Base-by-base conservation (phyloP, 2,113 vertebrate species). In the Okapia johnstoni region DNA sequence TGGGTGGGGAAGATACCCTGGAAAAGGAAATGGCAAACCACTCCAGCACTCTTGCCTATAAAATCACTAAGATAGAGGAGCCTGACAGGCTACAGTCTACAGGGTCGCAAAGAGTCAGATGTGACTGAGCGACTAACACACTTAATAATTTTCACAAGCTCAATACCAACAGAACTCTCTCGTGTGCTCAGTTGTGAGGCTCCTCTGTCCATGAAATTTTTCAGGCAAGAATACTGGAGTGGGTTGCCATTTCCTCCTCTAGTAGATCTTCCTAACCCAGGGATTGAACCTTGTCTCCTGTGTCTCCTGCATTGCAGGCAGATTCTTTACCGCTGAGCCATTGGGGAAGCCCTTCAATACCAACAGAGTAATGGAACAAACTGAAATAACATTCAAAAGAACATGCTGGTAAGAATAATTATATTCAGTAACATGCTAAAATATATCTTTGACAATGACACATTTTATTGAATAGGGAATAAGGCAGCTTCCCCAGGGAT, bases 401-500 rank as follows among this genome's bases (percentile, higher is more conserved):
- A 88, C 50, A 84, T 90, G 50, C 12, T 79, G 26, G 30, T 57
- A 57, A 86, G 15, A 86, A 70, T 60, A 81, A 28, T 40, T 33
- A 17, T n/a, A 89, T 43, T 48, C 85, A 26, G 15, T 48, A 61
- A 79, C 19, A 86, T 21, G 26, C 19, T 89, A 21, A 96, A 77
- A 33, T 87, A 84, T 33, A 90, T 76, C 81, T 92, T 90, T 91
- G 89, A 94, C 60, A 93, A 93, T 52, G 86, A 96, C 30, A 95
- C 6, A 92, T 15, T 92, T 94, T 88, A 97, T 61, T 97, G 87
- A 92, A 94, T 52, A 97, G 84, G 40, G 54, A 94, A 90, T 43
- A 97, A 66, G 40, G 58, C 66, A 97, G 36, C 30, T 96, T 96
- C 80, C 85, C n/a, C 54, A 96, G 43, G 52, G 81, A 88, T 89